phyloP scores from a whole-genome alignment of 30 jellyfish, hydroid and myxozoan species.

The Catostylus mosaicus region DNA sequence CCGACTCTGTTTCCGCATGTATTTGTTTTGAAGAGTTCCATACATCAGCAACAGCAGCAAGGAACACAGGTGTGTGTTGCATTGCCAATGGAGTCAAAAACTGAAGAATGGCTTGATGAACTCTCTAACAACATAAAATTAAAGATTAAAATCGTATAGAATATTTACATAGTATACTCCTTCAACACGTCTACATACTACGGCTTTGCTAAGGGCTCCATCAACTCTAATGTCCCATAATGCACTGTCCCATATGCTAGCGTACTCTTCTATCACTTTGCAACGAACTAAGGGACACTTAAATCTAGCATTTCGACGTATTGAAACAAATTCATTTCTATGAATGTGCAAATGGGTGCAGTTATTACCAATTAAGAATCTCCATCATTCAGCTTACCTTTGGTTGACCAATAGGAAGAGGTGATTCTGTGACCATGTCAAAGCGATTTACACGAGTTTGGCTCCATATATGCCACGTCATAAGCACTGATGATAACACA shows the following conservation, averaged over 20 bases:
- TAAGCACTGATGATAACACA: conserved; percentile 66
- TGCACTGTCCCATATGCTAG: too few relatives aligned
- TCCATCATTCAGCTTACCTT: conserved; percentile 54
- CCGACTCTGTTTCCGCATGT: neutral
- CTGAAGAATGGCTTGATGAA: conserved; percentile 87
- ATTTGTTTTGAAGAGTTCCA: conserved; percentile 64
- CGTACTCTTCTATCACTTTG: too few relatives aligned
- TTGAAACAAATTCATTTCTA: too few relatives aligned
- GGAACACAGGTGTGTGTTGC: conserved; percentile 89
- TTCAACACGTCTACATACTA: too few relatives aligned
- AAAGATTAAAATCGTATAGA: too few relatives aligned
- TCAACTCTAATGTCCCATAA: too few relatives aligned
- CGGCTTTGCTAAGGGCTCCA: too few relatives aligned
- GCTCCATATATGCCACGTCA: conserved; percentile 91
- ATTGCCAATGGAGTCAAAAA: conserved; percentile 93
- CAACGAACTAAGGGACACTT: too few relatives aligned
- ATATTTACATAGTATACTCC: too few relatives aligned
- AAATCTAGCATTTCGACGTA: too few relatives aligned
- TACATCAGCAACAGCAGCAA: conserved; percentile 95
- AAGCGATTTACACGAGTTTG: conserved; percentile 30
- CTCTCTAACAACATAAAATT: conserved; percentile 71
- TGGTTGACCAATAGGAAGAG: conserved; percentile 77
- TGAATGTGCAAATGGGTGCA: too few relatives aligned
- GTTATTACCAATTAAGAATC: neutral
- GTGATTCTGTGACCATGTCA: conserved; percentile 46